Conservation (phyloP, 2,888 invertebrate species). For the Drosophila flavopinicola region DNA sequence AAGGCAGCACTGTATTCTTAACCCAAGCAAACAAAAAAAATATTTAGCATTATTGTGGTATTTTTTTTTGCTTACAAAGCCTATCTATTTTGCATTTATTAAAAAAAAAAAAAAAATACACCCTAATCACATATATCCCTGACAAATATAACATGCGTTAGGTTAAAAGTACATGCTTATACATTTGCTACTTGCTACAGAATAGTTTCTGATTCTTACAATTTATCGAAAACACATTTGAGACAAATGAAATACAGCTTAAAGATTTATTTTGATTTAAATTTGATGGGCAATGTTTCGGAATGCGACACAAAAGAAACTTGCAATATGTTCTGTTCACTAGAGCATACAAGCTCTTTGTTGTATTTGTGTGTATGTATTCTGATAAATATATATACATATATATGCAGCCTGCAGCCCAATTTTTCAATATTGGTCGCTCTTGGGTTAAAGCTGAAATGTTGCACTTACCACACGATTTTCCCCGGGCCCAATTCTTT, state of each 20-base stretch:
- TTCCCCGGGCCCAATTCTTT: constrained; percentile 35
- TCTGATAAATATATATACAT: neutral
- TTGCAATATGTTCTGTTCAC: constrained; percentile 9
- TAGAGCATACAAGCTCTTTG: no score
- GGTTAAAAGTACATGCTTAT: no score
- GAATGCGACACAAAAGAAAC: neutral
- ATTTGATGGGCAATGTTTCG: neutral
- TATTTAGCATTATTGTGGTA: no score
- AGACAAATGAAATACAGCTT: no score
- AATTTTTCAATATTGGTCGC: constrained; percentile 10
- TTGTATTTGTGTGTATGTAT: neutral
- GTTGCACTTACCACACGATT: constrained; percentile 18
- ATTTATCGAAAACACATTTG: no score
- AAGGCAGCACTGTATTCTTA: constrained; percentile 4
- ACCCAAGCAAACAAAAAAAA: neutral
- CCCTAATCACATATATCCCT: no score
- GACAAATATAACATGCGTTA: no score
- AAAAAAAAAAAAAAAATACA: no score
- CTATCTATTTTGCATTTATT: no score
- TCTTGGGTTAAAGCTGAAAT: constrained; percentile 7
- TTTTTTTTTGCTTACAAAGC: no score
- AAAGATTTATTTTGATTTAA: neutral
- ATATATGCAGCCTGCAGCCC: neutral
- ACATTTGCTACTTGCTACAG: no score
- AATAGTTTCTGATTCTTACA: no score